These are phyloP conservation scores for Spermophilus dauricus DNA, from an alignment of 2,113 vertebrate genomes.

Conservation along the genomic window DNA sequence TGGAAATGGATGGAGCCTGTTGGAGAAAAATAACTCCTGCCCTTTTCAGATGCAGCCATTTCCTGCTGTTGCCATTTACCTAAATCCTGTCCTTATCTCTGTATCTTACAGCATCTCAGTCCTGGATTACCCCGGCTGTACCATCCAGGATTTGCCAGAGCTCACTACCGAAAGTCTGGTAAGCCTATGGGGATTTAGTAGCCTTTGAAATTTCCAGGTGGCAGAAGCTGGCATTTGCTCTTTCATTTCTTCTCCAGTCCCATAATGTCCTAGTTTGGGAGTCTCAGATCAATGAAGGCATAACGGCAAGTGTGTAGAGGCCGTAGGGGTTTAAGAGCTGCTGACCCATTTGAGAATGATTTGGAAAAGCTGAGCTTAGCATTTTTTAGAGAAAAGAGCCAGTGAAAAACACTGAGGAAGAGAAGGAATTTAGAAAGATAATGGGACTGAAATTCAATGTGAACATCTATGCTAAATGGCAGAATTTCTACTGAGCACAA, in stretches of 20 bases:
- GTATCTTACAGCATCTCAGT: slow-evolving; percentile 91
- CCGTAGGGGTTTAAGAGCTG: background rate
- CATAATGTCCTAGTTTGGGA: slow-evolving; percentile 31
- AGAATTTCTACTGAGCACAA: slow-evolving; percentile 14
- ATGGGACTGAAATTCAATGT: background rate
- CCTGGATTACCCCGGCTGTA: slow-evolving; percentile 96
- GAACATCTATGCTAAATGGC: slow-evolving; percentile 43
- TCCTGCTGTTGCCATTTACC: background rate
- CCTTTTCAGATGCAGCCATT: slow-evolving; percentile 43
- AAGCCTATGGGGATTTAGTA: slow-evolving; percentile 83
- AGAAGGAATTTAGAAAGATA: background rate
- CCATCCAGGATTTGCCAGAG: slow-evolving; percentile 95
- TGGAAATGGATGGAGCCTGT: background rate
- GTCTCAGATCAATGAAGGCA: slow-evolving; percentile 50
- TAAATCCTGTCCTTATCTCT: slow-evolving; percentile 47
- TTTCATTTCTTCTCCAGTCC: background rate
- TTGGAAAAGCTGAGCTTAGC: slow-evolving; percentile 58
- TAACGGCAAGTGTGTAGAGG: slow-evolving; percentile 41
- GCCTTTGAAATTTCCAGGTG: background rate
- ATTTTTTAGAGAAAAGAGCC: slow-evolving; percentile 46
- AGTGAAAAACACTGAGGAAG: slow-evolving; percentile 40
- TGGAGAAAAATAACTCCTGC: slow-evolving; percentile 32
- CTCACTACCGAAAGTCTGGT: slow-evolving; percentile 98
- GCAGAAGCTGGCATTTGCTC: slow-evolving; percentile 58
- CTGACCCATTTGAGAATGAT: slow-evolving; percentile 57